Evolutionary conservation across 2,888 invertebrate genomes (phyloP), one percentile per base, ranked within the genome.

Genomic region (Hirtodrosophila trivittata): DNA sequence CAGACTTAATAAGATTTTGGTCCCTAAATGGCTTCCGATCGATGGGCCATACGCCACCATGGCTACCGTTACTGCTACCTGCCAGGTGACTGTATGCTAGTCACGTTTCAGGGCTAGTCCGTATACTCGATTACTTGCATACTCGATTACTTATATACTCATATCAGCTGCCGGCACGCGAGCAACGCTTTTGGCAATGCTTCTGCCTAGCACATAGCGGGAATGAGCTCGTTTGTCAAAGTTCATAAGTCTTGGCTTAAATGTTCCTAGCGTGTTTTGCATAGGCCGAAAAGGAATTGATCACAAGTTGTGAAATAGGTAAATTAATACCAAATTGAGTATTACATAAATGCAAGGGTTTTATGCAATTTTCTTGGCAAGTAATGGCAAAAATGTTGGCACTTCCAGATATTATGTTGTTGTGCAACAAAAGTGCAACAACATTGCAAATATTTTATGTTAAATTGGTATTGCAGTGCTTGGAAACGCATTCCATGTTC

Each of bases 41-140:
- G 35, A 3, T 18, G 16, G 33, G 21, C 35, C 26, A 14, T 37
- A 28, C 18, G 30, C 41, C 46, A 30, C 16, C 26, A 26, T n/a
- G 21, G 26, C 33, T 28, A 10, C 6, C 21, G 13, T 18, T 50
- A 58, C 66, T 41, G 66, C 52, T 70, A 65, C 38, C 46, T 38
- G 45, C n/a, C 46, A n/a, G 33, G 25, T 14, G 60, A 56, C 60
- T 46, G 47, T 30, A 77, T 77, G 73, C 71, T 58, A 42, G 75
- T 78, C 77, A 78, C 77, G 81, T 81, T 77, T 77, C 52, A 60
- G 56, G 57, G 74, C 50, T 71, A 62, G 39, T 62, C 38, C 41
- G 55, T 37, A 37, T 26, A 25, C 10, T 32, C 35, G 30, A n/a
- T 9, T 8, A 28, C 8, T 26, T 28, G 25, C 3, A 10, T 13